Conservation (phyloP, 2,113 vertebrate species). For the Todiramphus chloris region DNA sequence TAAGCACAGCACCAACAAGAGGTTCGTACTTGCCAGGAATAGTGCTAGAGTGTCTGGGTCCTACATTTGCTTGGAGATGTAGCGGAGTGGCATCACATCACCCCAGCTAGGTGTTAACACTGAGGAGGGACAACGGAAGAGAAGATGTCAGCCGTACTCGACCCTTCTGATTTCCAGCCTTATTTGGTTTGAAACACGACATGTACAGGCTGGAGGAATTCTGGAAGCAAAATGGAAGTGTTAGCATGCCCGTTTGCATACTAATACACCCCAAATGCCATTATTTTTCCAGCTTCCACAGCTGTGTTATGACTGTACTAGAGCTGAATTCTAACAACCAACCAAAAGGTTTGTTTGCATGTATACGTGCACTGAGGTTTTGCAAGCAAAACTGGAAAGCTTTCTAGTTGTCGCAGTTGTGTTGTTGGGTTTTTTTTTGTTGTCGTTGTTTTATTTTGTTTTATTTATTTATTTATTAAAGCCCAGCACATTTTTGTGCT, state of each 20-base stretch:
- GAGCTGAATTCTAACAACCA: slow-evolving; percentile 70
- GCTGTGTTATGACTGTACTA: slow-evolving; percentile 68
- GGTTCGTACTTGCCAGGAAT: not conserved
- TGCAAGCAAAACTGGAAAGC: slow-evolving; percentile 44
- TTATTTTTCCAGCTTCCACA: slow-evolving; percentile 69
- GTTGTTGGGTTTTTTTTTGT: not conserved
- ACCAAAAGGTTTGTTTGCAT: slow-evolving; percentile 68
- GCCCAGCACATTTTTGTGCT: slow-evolving; percentile 33
- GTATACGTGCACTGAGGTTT: slow-evolving; percentile 25
- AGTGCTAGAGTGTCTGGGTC: not conserved
- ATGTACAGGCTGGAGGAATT: slow-evolving; percentile 46
- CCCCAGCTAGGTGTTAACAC: not conserved
- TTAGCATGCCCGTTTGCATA: slow-evolving; percentile 53
- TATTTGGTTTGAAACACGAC: not conserved
- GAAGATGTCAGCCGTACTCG: slow-evolving; percentile 7
- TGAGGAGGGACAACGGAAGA: not conserved
- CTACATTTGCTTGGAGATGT: not conserved
- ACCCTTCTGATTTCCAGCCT: slow-evolving; percentile 38
- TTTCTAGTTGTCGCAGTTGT: slow-evolving; percentile 51
- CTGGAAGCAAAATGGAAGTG: slow-evolving; percentile 50
- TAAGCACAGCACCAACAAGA: not conserved
- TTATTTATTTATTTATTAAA: not conserved
- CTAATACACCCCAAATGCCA: slow-evolving; percentile 50
- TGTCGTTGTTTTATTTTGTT: not conserved
- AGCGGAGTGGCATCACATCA: not conserved